Conservation (phyloP, 2,113 vertebrate species). For the Dicentrarchus labrax region DNA sequence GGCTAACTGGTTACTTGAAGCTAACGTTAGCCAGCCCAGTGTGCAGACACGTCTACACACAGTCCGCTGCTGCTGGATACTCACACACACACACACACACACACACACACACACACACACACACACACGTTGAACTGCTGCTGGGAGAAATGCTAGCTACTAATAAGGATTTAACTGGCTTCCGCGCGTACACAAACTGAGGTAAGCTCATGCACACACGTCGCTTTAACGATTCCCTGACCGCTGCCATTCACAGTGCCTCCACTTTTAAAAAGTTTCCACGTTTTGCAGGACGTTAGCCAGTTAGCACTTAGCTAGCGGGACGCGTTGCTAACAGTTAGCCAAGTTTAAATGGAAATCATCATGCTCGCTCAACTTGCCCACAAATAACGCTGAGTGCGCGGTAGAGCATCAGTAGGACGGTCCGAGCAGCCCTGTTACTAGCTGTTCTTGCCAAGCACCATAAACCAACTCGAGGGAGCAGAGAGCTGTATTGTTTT, state of each 20-base stretch:
- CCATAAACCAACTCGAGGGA: background rate
- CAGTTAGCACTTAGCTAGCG: slow-evolving; percentile 63
- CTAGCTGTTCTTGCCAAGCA: background rate
- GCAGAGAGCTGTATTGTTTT: background rate
- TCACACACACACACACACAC: too few species aligned
- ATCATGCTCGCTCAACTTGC: background rate
- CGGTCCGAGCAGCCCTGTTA: background rate
- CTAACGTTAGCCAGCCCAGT: slow-evolving; percentile 30
- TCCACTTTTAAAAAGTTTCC: slow-evolving; percentile 30
- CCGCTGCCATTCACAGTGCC: background rate
- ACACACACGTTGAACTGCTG: too few species aligned
- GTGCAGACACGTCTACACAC: slow-evolving; percentile 70
- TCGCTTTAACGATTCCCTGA: too few species aligned
- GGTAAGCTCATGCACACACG: slow-evolving; percentile 46
- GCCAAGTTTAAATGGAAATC: slow-evolving; percentile 50
- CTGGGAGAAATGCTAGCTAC: slow-evolving; percentile 60
- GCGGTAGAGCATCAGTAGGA: background rate
- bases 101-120: too few species aligned
- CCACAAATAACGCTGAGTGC: background rate
- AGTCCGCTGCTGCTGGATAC: slow-evolving; percentile 20
- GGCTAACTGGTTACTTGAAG: slow-evolving; percentile 45
- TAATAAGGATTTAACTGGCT: slow-evolving; percentile 22
- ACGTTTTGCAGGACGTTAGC: slow-evolving; percentile 15
- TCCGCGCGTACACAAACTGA: slow-evolving; percentile 15
- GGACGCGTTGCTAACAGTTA: slow-evolving; percentile 27